Evolutionary conservation across 2,888 invertebrate species (phyloP).

Genomic region (Saturnia japonica): DNA sequence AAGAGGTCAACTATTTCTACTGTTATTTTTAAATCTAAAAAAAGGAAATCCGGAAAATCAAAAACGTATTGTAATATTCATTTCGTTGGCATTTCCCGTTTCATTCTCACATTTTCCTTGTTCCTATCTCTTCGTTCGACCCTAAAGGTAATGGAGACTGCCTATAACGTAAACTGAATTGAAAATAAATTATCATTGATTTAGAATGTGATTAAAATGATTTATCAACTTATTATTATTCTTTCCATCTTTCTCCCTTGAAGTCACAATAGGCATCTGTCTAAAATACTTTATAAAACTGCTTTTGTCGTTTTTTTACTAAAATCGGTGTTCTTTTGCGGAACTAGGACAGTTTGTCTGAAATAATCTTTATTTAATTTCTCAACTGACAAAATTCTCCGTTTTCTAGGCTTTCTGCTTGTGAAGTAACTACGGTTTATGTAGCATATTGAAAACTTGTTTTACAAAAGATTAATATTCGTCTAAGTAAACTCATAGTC

Average conservation of each 20-base stretch:
- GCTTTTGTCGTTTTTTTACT: not conserved
- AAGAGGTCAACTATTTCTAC: not conserved
- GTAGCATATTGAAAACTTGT: not conserved
- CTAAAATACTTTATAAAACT: not conserved
- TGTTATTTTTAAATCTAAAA: not conserved
- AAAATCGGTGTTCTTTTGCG: not conserved
- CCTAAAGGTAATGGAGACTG: not conserved
- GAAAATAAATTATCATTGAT: conserved; percentile 43
- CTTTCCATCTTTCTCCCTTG: conserved; percentile 22
- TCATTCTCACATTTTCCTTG: not conserved
- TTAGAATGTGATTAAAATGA: conserved; percentile 37
- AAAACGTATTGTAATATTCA: not conserved
- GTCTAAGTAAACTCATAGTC: not conserved
- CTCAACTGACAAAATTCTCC: not conserved
- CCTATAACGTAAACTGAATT: conserved; percentile 45
- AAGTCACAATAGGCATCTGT: conserved; percentile 4
- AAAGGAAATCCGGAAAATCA: not conserved
- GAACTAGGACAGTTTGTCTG: not conserved
- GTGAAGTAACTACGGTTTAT: not conserved
- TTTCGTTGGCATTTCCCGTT: not conserved
- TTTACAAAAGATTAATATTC: not conserved
- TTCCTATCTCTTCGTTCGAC: too few relatives aligned
- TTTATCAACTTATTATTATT: conserved; percentile 43
- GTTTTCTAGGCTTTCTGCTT: not conserved
- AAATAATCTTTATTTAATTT: not conserved